These are phyloP conservation scores for Eumacrocentrus americanus DNA, from an alignment of 2,888 invertebrate genomes.

Conservation along the genomic window DNA sequence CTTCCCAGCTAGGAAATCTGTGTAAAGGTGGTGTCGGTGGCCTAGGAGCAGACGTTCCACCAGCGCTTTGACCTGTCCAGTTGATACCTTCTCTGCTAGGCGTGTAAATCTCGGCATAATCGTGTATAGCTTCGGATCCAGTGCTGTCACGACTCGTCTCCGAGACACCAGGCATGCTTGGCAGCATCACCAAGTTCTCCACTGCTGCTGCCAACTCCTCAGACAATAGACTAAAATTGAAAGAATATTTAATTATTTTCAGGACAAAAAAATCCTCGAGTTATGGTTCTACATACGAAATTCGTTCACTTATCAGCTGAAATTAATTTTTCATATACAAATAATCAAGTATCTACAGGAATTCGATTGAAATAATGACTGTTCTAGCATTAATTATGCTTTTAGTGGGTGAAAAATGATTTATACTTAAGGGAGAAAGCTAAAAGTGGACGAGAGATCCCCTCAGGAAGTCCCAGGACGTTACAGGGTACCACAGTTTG, in stretches of 20 bases:
- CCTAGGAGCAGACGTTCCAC: slow-evolving; percentile 62
- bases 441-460: slow-evolving; percentile 43
- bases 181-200: slow-evolving; percentile 65
- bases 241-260: too few species aligned
- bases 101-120: slow-evolving; percentile 93
- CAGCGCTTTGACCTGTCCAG: slow-evolving; percentile 64
- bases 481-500: slow-evolving; percentile 56
- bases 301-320: slow-evolving; percentile 6
- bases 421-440: neutral
- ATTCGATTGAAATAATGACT: too few species aligned
- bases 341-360: too few species aligned
- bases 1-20: slow-evolving; percentile 92
- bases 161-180: slow-evolving; percentile 54
- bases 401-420: too few species aligned
- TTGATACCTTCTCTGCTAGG: slow-evolving; percentile 79
- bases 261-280: too few species aligned
- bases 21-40: slow-evolving; percentile 92
- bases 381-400: too few species aligned
- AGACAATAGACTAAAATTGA: slow-evolving; percentile 54
- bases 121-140: slow-evolving; percentile 71
- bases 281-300: slow-evolving; percentile 20
- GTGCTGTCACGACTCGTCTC: slow-evolving; percentile 53
- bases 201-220: slow-evolving; percentile 68
- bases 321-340: slow-evolving; percentile 1
- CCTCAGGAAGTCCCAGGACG: slow-evolving; percentile 59